These are phyloP conservation scores for Drosophila anomelani DNA, from an alignment of 2,888 invertebrate species.

Conservation along the genomic window DNA sequence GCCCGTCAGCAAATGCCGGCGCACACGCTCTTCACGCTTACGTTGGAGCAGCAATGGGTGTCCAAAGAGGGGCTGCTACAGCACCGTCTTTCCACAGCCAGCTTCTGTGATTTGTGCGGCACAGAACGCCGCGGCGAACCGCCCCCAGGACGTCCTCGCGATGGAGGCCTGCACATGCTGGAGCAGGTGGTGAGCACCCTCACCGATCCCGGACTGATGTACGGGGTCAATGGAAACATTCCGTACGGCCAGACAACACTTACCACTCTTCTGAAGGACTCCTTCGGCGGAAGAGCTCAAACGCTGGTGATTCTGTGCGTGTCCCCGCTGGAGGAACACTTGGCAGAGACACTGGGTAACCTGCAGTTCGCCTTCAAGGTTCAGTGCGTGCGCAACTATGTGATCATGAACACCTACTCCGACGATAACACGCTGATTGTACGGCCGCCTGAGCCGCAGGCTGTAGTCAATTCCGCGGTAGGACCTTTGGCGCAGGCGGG, in stretches of 20 bases:
- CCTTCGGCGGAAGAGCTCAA: conserved; percentile 91
- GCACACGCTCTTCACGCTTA: conserved; percentile 90
- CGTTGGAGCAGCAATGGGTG: conserved; percentile 91
- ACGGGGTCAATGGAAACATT: conserved; percentile 82
- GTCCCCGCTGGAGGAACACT: conserved; percentile 89
- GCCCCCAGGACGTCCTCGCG: conserved; percentile 85
- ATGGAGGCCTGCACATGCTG: conserved; percentile 88
- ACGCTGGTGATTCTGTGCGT: conserved; percentile 90
- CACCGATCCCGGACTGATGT: conserved; percentile 85
- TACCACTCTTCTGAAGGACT: conserved; percentile 89
- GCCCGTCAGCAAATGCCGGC: conserved; percentile 79
- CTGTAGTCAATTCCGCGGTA: conserved; percentile 46
- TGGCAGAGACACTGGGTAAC: conserved; percentile 89
- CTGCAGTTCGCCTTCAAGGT: conserved; percentile 89
- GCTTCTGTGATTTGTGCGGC: conserved; percentile 89
- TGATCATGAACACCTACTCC: conserved; percentile 89
- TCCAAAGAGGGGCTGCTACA: conserved; percentile 88
- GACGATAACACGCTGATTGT: conserved; percentile 87
- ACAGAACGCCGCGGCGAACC: conserved; percentile 86
- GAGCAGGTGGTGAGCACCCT: conserved; percentile 88
- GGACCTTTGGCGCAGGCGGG: conserved; percentile 46
- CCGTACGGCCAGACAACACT: conserved; percentile 88
- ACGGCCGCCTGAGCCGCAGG: conserved; percentile 62
- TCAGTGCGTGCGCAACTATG: conserved; percentile 89
- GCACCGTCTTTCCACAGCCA: conserved; percentile 90